Percentiles rank a stretch among this genome's conserved stretches.
Evolutionary conservation across 2,797 vertebrate genomes (phyloP).

Genomic region (Pangasius krempfi): DNA sequence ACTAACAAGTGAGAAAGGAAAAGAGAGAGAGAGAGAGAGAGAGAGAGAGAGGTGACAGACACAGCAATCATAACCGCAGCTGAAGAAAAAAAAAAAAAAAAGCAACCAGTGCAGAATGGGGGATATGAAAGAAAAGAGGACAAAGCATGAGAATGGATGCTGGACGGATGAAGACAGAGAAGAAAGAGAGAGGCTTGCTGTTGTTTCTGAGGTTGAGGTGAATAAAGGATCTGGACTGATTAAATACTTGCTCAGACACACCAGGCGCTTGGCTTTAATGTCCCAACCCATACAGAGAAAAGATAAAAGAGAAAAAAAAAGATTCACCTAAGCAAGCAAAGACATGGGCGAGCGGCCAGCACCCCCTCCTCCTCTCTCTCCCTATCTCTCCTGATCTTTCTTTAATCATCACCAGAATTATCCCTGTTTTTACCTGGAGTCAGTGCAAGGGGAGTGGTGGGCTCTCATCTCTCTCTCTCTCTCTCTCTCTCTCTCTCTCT

Average conservation of each 20-base stretch:
- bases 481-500: constrained; percentile 55
- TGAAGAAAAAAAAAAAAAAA: background rate
- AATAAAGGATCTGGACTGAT: constrained; percentile 23
- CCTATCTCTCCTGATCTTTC: constrained; percentile 28
- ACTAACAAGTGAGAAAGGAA: constrained; percentile 33
- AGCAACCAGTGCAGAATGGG: background rate
- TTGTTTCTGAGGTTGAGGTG: background rate
- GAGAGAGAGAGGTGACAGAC: background rate
- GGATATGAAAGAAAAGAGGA: background rate
- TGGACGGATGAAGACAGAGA: background rate
- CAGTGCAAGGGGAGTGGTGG: constrained; percentile 50
- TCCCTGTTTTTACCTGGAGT: constrained; percentile 55
- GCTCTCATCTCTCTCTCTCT: constrained; percentile 27
- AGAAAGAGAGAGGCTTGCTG: constrained; percentile 13
- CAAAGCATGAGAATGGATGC: background rate
- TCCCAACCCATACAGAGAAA: background rate
- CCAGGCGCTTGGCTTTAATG: constrained; percentile 1
- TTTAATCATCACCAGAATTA: constrained; percentile 31
- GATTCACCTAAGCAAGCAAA: background rate
- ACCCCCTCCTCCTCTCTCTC: background rate
- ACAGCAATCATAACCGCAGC: constrained; percentile 3
- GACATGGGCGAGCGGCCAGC: background rate
- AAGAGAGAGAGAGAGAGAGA: background rate
- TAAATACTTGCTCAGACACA: constrained; percentile 16
- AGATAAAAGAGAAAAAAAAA: background rate